A percentile compares a stretch with the other conserved stretches of the same genome.
Conservation (phyloP, 2,113 vertebrate genomes). For the Cyprinus carpio region DNA sequence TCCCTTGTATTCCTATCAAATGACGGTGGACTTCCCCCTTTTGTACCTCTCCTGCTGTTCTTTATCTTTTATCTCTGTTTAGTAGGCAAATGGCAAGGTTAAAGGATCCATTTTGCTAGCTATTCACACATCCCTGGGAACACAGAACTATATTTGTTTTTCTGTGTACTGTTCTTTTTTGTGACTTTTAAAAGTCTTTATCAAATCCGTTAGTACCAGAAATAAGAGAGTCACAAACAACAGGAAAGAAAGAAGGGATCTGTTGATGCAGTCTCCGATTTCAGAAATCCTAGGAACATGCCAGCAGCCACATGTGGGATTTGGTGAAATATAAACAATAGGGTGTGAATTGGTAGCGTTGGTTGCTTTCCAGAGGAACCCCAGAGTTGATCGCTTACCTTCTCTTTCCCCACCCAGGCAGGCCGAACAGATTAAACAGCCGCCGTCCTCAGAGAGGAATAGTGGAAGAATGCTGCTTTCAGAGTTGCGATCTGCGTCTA, state of each 20-base stretch:
- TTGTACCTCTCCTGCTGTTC: constrained; percentile 46
- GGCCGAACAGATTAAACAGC: constrained; percentile 82
- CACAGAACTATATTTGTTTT: constrained; percentile 42
- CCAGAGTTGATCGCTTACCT: constrained; percentile 41
- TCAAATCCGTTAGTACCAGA: not conserved
- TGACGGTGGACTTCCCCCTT: constrained; percentile 57
- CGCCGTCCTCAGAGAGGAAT: constrained; percentile 88
- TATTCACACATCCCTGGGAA: constrained; percentile 58
- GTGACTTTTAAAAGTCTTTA: not conserved
- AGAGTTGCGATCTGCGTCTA: constrained; percentile 91
- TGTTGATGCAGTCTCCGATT: constrained; percentile 21
- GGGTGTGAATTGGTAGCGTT: constrained; percentile 27
- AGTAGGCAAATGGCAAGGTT: constrained; percentile 74
- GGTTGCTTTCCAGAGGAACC: constrained; percentile 28
- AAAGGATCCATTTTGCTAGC: constrained; percentile 61
- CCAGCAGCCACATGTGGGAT: constrained; percentile 29
- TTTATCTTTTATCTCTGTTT: constrained; percentile 72
- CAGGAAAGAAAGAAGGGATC: not conserved
- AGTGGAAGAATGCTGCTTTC: constrained; percentile 98
- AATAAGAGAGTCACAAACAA: not conserved
- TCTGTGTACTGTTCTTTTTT: constrained; percentile 8
- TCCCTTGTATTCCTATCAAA: constrained; percentile 40
- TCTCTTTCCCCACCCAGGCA: constrained; percentile 74
- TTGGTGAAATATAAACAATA: constrained; percentile 35
- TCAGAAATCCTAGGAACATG: constrained; percentile 27